Conservation (phyloP, 2,888 invertebrate genomes). For the Xylocampa areola region DNA sequence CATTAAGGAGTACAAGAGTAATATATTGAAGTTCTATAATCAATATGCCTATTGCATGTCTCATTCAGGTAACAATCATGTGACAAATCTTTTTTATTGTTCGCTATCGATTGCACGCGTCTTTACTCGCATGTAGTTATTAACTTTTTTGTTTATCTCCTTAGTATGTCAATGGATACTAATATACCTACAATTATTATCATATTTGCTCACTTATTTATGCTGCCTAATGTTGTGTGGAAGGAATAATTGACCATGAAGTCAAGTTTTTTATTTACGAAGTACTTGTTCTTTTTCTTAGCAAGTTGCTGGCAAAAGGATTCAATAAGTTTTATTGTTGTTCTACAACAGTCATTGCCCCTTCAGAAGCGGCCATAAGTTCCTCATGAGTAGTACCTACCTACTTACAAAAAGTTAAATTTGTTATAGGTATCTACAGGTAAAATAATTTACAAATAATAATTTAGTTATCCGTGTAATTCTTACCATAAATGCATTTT, state of each 20-base stretch:
- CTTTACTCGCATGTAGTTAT: conserved; percentile 14
- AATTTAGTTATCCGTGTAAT: too few species aligned
- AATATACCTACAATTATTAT: conserved; percentile 14
- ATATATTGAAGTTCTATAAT: neutral
- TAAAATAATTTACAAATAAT: too few species aligned
- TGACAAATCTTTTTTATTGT: conserved; percentile 21
- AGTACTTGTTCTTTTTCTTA: too few species aligned
- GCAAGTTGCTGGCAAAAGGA: too few species aligned
- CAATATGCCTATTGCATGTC: neutral
- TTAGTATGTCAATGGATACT: conserved; percentile 34
- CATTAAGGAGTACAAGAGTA: neutral
- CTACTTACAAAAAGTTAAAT: too few species aligned
- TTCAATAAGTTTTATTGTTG: too few species aligned
- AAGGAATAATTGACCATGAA: conserved; percentile 16
- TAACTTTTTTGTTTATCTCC: conserved; percentile 26
- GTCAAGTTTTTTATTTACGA: too few species aligned
- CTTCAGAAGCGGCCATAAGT: too few species aligned
- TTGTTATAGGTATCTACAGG: too few species aligned
- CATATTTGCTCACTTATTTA: conserved; percentile 14
- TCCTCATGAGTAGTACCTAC: too few species aligned
- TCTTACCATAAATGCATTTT: too few species aligned
- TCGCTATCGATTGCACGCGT: conserved; percentile 12
- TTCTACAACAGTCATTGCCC: too few species aligned
- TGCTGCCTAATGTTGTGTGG: conserved; percentile 21
- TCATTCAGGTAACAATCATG: conserved; percentile 10